These are phyloP conservation scores for Plecotus auritus DNA, from an alignment of 2,113 vertebrate genomes.

Conservation along the genomic window DNA sequence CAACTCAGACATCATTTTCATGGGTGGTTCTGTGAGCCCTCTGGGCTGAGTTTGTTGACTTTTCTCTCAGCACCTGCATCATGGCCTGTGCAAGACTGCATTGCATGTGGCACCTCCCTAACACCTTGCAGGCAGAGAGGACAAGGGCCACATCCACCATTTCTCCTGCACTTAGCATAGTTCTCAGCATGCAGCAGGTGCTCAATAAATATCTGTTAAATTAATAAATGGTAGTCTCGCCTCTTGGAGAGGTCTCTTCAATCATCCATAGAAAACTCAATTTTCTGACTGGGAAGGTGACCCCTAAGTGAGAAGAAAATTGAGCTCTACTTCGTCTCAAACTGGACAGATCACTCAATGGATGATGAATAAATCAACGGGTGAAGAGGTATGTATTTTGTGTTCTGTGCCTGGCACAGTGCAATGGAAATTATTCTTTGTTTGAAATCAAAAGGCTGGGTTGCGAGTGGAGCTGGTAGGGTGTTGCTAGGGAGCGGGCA, in stretches of 20 bases:
- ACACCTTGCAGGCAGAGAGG: not conserved
- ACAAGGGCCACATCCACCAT: not conserved
- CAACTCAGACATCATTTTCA: not conserved
- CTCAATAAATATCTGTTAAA: not conserved
- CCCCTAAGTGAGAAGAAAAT: not conserved
- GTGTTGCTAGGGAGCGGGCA: not conserved
- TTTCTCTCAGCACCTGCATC: not conserved
- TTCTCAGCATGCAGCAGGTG: not conserved
- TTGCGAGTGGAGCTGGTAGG: not conserved
- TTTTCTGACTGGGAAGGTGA: not conserved
- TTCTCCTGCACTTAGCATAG: not conserved
- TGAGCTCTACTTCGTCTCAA: slow-evolving; percentile 29
- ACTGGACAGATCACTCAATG: not conserved
- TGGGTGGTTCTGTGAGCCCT: not conserved
- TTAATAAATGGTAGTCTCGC: not conserved
- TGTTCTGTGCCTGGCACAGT: not conserved
- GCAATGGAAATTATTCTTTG: not conserved
- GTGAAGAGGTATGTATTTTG: not conserved
- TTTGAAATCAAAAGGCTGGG: not conserved
- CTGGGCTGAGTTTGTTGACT: not conserved
- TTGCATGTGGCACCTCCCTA: not conserved
- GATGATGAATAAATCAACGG: not conserved
- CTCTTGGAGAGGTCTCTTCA: not conserved
- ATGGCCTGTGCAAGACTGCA: too few relatives aligned
- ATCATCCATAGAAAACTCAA: not conserved